Percentiles rank a stretch among this genome's conserved stretches.
Evolutionary conservation across 2,888 invertebrate genomes (phyloP).

Genomic region (Allygus modestus): DNA sequence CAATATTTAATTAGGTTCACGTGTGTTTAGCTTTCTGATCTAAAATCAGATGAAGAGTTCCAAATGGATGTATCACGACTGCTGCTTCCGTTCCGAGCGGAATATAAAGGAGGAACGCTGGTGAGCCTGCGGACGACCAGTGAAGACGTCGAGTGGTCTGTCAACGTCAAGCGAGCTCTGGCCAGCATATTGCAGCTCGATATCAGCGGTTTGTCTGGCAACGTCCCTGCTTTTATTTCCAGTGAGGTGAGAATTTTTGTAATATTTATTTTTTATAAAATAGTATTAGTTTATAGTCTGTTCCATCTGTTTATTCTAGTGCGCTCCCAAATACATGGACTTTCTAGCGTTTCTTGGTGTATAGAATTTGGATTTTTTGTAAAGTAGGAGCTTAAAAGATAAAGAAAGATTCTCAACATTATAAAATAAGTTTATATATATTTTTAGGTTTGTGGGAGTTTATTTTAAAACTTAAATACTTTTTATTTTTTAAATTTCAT

Average conservation of each 20-base stretch:
- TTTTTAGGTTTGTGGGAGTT: too few species aligned
- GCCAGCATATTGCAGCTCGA: constrained; percentile 87
- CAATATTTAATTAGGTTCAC: too few species aligned
- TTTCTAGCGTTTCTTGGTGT: too few species aligned
- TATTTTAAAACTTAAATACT: too few species aligned
- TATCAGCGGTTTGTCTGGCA: constrained; percentile 73
- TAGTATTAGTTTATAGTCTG: too few species aligned
- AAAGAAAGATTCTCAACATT: too few species aligned
- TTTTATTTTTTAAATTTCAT: too few species aligned
- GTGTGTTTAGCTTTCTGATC: not conserved
- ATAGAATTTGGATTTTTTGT: too few species aligned
- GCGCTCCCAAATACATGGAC: too few species aligned
- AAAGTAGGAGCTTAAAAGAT: too few species aligned
- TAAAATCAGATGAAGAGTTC: constrained; percentile 40
- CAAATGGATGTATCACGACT: constrained; percentile 5
- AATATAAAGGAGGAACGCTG: constrained; percentile 66
- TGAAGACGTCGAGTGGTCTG: constrained; percentile 86
- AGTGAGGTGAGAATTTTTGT: constrained; percentile 68
- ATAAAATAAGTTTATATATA: too few species aligned
- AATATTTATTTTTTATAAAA: not conserved
- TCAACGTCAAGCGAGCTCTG: constrained; percentile 94
- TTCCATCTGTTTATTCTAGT: too few species aligned
- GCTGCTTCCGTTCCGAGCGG: constrained; percentile 67
- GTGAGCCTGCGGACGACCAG: constrained; percentile 70
- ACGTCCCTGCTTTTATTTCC: constrained; percentile 64